These are phyloP conservation scores for Molorchus minor DNA, from an alignment of 2,888 invertebrate species.

Conservation along the genomic window DNA sequence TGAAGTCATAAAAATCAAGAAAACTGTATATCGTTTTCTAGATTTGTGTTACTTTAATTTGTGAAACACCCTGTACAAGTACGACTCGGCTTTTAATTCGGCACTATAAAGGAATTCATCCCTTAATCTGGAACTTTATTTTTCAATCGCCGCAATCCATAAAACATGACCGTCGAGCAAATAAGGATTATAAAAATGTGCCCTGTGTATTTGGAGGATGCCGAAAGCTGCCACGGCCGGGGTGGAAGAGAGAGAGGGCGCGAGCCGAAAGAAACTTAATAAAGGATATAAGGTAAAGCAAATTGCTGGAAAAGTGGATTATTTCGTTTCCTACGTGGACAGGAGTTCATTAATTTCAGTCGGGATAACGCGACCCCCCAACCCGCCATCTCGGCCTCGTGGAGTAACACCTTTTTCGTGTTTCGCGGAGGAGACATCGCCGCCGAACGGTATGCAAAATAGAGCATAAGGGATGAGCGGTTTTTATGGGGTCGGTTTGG, in stretches of 20 bases:
- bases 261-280: constrained; percentile 44
- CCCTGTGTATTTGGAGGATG: constrained; percentile 8
- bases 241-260: constrained; percentile 6
- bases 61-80: neutral
- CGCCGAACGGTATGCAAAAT: constrained; percentile 62
- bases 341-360: constrained; percentile 62
- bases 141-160: constrained; percentile 29
- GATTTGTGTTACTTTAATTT: too few species aligned
- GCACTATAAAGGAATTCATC: constrained; percentile 11
- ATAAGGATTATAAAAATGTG: constrained; percentile 28
- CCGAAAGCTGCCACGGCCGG: constrained; percentile 24
- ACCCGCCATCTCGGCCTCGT: constrained; percentile 36
- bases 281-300: constrained; percentile 59
- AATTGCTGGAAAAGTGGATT: constrained; percentile 63
- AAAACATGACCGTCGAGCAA: constrained; percentile 23
- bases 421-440: constrained; percentile 59
- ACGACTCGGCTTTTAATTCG: constrained; percentile 2
- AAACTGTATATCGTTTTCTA: too few species aligned
- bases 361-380: constrained; percentile 37
- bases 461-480: constrained; percentile 55
- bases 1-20: too few species aligned
- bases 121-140: constrained; percentile 24
- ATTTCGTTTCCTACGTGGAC: constrained; percentile 61
- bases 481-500: constrained; percentile 30
- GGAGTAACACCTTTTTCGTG: constrained; percentile 65